Base-by-base conservation (phyloP, 2,113 vertebrate species). In the Ictidomys tridecemlineatus region DNA sequence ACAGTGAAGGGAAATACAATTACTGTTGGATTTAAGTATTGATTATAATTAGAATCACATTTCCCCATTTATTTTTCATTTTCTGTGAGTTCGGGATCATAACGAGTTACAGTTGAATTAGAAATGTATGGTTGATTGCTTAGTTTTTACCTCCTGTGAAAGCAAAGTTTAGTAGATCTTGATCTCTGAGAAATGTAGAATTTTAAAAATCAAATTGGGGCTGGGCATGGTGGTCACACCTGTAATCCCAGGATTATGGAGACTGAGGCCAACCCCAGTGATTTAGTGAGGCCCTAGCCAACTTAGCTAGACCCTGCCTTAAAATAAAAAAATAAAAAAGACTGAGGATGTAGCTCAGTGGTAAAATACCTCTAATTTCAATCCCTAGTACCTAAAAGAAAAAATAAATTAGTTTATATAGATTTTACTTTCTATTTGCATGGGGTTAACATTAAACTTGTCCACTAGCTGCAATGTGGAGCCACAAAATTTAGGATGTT, bases 11-110 rank as follows among this genome's bases (percentile, higher is more conserved):
- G n/a, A 22, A 93, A 26, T 48, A 78, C 53, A 94, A 28, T 91
- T 89, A 86, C 16, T 82, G 73, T 70, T 96, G 85, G 51, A 85
- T 95, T 89, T 95, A 89, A 91, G 39, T 89, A 95, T 93, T 95
- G 94, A 97, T 87, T 97, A 85, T 87, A 96, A 92, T 95, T 84
- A 93, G 83, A 94, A 83, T 96, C 94, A 69, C 85, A 85, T 91
- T 94, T 86, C 84, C 51, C n/a, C 53, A 88, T 14, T 93, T 86
- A 53, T 74, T 95, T 94, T 96, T 82, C 39, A 78, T 93, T 91
- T 87, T 84, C 85, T 45, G 42, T 45, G 58, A 48, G 14, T 56
- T 91, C 30, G 24, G 67, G 65, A 74, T 96, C 61, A 45, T 56
- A 24, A 7, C 51, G 69, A 45, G 34, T 73, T 85, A 14, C 17